phyloP scores from a whole-genome alignment of 2,888 invertebrate species.

The Osmoderma eremita region DNA sequence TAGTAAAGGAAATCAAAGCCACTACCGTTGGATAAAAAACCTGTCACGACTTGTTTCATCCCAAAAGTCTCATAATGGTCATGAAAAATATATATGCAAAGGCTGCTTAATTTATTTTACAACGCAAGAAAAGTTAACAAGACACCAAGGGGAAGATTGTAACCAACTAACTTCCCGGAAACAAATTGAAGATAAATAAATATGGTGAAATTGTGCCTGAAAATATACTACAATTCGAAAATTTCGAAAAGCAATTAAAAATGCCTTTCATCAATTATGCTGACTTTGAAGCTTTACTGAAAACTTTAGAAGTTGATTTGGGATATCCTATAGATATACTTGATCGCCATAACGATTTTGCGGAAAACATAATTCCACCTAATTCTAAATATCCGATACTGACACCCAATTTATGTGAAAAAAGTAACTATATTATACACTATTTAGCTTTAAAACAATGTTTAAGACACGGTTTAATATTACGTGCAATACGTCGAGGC shows the following conservation, averaged over 20 bases:
- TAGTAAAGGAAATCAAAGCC: too few species aligned
- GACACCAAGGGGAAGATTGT: conserved; percentile 6
- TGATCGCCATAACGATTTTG: conserved; percentile 55
- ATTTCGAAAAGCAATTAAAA: conserved; percentile 11
- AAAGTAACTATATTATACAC: conserved; percentile 44
- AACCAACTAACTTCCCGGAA: neutral
- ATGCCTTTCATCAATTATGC: neutral
- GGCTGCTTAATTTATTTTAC: conserved; percentile 17
- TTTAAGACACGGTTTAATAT: conserved; percentile 52
- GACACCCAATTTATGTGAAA: conserved; percentile 46
- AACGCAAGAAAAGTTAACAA: neutral
- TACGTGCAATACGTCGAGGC: conserved; percentile 53
- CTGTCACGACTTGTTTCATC: too few species aligned
- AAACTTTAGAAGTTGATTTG: conserved; percentile 49
- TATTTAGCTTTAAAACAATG: conserved; percentile 46
- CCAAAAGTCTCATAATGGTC: too few species aligned
- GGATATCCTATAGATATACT: conserved; percentile 49
- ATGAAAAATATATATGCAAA: neutral
- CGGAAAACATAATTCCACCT: conserved; percentile 49
- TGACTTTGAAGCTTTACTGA: conserved; percentile 5
- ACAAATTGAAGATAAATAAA: neutral
- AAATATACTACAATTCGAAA: conserved; percentile 17
- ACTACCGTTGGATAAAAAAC: too few species aligned
- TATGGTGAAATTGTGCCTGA: conserved; percentile 7
- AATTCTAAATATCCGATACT: conserved; percentile 47